Evolutionary conservation across 2,113 vertebrate genomes (phyloP).

Genomic region (Gorsachius goisagi): DNA sequence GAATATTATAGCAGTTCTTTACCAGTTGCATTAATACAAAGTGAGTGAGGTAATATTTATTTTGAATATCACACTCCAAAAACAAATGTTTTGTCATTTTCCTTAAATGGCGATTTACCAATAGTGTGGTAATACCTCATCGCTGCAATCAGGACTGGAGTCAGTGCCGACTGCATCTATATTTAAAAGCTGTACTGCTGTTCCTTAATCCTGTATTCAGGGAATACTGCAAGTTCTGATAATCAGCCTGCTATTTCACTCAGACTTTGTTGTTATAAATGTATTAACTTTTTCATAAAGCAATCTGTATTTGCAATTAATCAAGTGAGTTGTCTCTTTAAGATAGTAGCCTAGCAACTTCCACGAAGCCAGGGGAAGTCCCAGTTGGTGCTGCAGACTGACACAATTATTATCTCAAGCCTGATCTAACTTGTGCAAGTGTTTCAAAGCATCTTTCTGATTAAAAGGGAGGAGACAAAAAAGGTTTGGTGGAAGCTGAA

Average conservation of each 20-base stretch:
- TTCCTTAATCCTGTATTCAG: conserved; percentile 54
- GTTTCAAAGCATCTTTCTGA: conserved; percentile 60
- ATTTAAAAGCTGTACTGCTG: conserved; percentile 56
- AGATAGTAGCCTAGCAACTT: conserved; percentile 78
- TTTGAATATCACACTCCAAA: neutral
- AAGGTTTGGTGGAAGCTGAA: neutral
- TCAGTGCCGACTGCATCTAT: neutral
- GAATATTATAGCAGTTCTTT: neutral
- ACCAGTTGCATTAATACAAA: neutral
- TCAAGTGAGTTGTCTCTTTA: conserved; percentile 75
- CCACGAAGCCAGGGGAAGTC: conserved; percentile 38
- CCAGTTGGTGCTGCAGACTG: conserved; percentile 34
- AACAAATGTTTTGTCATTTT: neutral
- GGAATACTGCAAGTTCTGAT: conserved; percentile 60
- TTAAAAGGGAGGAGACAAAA: neutral
- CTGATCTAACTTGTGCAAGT: conserved; percentile 39
- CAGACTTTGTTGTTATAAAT: conserved; percentile 66
- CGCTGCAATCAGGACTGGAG: neutral
- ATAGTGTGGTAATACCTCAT: neutral
- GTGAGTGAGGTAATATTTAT: neutral
- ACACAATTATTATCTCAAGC: conserved; percentile 60
- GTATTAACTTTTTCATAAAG: conserved; percentile 64
- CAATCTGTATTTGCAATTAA: conserved; percentile 74
- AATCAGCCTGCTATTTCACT: conserved; percentile 61
- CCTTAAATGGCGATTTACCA: neutral